Evolutionary conservation across 2,797 vertebrate genomes (phyloP).

Genomic region (Halcyon smyrnensis): DNA sequence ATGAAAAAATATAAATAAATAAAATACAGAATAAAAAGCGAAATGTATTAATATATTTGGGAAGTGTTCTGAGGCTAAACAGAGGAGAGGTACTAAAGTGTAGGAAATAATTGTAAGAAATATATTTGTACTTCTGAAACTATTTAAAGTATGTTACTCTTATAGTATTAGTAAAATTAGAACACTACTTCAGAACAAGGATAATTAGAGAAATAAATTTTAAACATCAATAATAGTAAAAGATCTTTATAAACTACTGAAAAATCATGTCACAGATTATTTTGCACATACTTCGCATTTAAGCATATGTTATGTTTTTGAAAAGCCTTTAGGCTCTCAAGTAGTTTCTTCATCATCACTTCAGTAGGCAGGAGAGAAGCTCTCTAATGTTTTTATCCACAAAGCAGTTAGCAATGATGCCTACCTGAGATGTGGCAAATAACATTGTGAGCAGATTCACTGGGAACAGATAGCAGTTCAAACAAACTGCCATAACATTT

Average conservation of each 20-base stretch:
- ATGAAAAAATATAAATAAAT: not conserved
- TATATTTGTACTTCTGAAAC: not conserved
- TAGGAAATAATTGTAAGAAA: not conserved
- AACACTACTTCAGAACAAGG: not conserved
- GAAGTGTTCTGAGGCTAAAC: not conserved
- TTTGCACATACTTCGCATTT: not conserved
- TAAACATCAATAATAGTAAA: not conserved
- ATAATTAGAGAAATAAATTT: not conserved
- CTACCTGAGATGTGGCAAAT: not conserved
- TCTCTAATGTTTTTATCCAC: not conserved
- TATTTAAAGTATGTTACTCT: not conserved
- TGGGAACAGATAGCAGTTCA: not conserved
- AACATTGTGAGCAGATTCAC: not conserved
- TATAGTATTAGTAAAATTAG: not conserved
- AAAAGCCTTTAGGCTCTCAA: not conserved
- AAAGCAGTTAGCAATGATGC: not conserved
- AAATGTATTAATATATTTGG: not conserved
- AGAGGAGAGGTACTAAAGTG: not conserved
- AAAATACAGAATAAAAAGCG: not conserved
- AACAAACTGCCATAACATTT: not conserved
- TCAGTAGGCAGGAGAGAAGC: not conserved
- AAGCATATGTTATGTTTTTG: not conserved
- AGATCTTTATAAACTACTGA: not conserved
- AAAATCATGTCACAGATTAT: not conserved
- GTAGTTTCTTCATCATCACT: not conserved